Base-by-base conservation (phyloP, 2,888 invertebrate species). In the Lottia gigantea region DNA sequence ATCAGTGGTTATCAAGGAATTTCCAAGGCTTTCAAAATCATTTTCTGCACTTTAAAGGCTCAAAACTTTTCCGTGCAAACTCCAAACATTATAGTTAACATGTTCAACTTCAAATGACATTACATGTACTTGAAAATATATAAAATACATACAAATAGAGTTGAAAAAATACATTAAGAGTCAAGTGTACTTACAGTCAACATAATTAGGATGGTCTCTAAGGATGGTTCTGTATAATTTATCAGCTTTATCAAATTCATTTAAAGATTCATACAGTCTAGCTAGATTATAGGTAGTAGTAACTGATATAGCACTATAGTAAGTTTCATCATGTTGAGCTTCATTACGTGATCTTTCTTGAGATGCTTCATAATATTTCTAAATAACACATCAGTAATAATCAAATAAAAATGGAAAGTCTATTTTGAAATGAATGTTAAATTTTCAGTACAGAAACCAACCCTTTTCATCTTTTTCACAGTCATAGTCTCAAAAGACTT, bases 281-380 rank as follows among this genome's bases (percentile, higher is more conserved):
- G 97, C 98, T 80, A 98, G 90, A 90, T 99, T 99, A 89, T 98
- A 99, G 49, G 95, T 96, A 67, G 97, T 96, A 0, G 97, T 97
- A 0, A 98, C 97, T 0, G 95, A 94, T 85, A 98, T 97, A 0
- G 96, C 95, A 87, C 96, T 96, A 89, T 97, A 98, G 89, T 98
- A 98, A 77, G 95, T 94, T 0, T 95, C 93, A 88, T 98, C 97
- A 71, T 95, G 94, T 80, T 84, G 82, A 1, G 92, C 92, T 85
- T 97, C 96, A 0, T 92, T 91, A 88, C 93, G 94, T 40, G 96
- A 94, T 68, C 96, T 92, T 76, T 93, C 92, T 67, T 97, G 88
- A 0, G 98, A 95, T 80, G 94, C 94, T 85, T 96, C 95, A 74
- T 97, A 92, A 80, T 89, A 88, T 83, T 88, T 87, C 89, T 89